Conservation (phyloP, 2,888 invertebrate species). For the Nephrotoma flavescens region DNA sequence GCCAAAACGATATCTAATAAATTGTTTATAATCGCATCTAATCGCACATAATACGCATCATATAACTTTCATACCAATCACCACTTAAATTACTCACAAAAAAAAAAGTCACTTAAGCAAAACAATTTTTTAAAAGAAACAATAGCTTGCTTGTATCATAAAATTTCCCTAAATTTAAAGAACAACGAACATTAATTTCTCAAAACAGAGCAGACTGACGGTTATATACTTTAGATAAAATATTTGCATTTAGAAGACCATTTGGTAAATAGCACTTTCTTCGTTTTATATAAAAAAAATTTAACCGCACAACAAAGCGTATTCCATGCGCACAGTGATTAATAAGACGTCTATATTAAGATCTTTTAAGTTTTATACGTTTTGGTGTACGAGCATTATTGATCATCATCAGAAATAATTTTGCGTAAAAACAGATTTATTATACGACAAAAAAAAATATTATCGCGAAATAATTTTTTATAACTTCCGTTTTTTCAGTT, state of each 20-base stretch:
- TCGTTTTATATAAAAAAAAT: not conserved
- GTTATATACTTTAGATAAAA: not conserved
- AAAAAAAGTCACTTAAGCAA: not conserved
- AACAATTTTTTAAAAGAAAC: not conserved
- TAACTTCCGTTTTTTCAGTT: not conserved
- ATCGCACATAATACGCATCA: not conserved
- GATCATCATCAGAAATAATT: not conserved
- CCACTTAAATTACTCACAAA: not conserved
- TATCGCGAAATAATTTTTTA: not conserved
- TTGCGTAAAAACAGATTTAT: not conserved
- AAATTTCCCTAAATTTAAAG: not conserved
- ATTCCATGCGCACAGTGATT: not conserved
- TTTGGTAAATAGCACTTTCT: not conserved
- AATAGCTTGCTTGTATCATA: not conserved
- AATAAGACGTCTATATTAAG: not conserved
- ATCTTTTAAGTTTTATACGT: not conserved
- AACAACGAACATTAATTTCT: not conserved
- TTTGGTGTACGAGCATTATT: not conserved
- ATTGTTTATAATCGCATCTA: not conserved
- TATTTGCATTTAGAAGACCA: not conserved
- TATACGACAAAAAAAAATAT: not conserved
- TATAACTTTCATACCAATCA: not conserved
- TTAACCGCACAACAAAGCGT: not conserved
- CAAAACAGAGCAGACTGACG: not conserved
- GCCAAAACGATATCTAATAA: not conserved